Evolutionary conservation across 1,140 invertebrate genomes (phyloP).

Genomic region (Atta cephalotes): DNA sequence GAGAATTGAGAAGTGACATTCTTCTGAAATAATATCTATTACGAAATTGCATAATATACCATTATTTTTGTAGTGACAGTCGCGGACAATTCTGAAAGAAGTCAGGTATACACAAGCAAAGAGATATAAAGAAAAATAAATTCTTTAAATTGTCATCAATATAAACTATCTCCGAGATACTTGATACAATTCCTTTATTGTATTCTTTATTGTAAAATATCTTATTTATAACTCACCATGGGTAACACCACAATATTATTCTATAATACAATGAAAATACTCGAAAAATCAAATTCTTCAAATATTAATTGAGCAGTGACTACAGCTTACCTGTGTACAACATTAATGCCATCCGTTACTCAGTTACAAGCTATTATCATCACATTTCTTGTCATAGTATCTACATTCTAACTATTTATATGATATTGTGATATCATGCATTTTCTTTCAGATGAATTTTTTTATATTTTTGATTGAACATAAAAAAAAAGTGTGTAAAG

Average conservation of each 20-base stretch:
- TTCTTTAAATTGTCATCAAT: conserved; percentile 31
- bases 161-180: not conserved
- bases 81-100: not conserved
- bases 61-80: not conserved
- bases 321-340: not conserved
- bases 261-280: too few relatives aligned
- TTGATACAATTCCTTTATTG: not conserved
- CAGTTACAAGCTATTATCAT: not conserved
- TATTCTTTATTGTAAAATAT: conserved; percentile 1
- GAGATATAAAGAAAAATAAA: not conserved
- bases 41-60: not conserved
- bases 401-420: not conserved
- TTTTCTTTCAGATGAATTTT: not conserved
- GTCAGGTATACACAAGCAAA: not conserved
- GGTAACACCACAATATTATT: not conserved
- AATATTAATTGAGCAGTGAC: not conserved
- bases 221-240: not conserved
- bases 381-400: not conserved
- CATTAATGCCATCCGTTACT: not conserved
- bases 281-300: not conserved
- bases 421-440: not conserved
- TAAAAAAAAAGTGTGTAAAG: not conserved
- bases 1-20: conserved; percentile 2
- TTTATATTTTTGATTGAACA: not conserved
- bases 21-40: conserved; percentile 26